Evolutionary conservation across 2,888 invertebrate species (phyloP).

Genomic region (Belgica antarctica): DNA sequence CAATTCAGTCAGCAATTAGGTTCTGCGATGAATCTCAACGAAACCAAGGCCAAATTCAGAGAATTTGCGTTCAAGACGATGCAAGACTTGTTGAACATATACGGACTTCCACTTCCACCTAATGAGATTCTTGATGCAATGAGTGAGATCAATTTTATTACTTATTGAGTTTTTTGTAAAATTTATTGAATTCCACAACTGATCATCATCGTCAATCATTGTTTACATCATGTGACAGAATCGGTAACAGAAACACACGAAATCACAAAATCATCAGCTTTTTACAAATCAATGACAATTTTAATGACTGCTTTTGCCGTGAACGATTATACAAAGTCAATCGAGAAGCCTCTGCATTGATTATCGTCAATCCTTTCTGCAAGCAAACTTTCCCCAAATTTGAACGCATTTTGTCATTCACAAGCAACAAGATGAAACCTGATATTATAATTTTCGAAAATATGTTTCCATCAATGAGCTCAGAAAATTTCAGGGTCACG

Average conservation of each 20-base stretch:
- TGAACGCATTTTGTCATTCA: background rate
- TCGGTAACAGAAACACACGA: too few species aligned
- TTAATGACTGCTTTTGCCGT: too few species aligned
- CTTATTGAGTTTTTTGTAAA: slow-evolving; percentile 41
- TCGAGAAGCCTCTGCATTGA: too few species aligned
- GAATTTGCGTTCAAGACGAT: slow-evolving; percentile 47
- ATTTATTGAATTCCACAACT: background rate
- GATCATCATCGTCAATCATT: too few species aligned
- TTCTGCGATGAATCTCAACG: slow-evolving; percentile 22
- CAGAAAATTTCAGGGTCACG: slow-evolving; percentile 38
- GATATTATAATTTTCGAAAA: slow-evolving; percentile 39
- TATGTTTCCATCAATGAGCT: background rate
- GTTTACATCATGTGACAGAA: too few species aligned
- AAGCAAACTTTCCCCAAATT: background rate
- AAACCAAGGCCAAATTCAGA: slow-evolving; percentile 44
- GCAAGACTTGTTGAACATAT: slow-evolving; percentile 47
- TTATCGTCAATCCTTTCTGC: too few species aligned
- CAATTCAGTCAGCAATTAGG: slow-evolving; percentile 20
- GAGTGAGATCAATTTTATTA: slow-evolving; percentile 45
- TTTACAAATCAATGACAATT: too few species aligned
- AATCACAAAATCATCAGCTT: too few species aligned
- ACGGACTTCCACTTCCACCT: slow-evolving; percentile 47
- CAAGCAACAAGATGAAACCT: background rate
- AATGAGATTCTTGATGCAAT: slow-evolving; percentile 47
- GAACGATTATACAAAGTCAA: too few species aligned